Evolutionary conservation across 2,113 vertebrate species (phyloP).

Genomic region (Callipepla californica): DNA sequence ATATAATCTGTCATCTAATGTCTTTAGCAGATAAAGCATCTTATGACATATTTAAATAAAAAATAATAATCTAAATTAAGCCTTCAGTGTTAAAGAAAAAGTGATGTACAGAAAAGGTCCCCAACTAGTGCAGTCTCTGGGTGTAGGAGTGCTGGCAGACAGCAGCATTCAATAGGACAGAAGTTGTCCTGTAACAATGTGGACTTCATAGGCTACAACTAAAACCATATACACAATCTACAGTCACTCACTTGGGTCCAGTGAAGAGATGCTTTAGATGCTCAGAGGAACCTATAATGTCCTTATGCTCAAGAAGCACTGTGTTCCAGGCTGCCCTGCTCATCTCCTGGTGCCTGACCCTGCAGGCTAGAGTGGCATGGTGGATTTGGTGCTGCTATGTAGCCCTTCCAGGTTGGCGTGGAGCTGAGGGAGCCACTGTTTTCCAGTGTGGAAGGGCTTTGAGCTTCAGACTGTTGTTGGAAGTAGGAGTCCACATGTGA

Average conservation of each 20-base stretch:
- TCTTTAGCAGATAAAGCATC: constrained; percentile 62
- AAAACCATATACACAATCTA: constrained; percentile 33
- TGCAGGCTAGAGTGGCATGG: not conserved
- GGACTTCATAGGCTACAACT: constrained; percentile 26
- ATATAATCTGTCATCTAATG: constrained; percentile 41
- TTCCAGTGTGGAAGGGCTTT: not conserved
- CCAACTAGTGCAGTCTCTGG: constrained; percentile 47
- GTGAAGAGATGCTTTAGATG: not conserved
- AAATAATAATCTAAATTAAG: constrained; percentile 45
- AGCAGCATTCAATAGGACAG: constrained; percentile 12
- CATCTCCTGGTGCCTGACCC: not conserved
- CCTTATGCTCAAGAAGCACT: not conserved
- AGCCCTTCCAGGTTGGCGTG: not conserved
- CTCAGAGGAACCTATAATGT: not conserved
- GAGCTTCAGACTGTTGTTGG: not conserved
- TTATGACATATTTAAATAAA: constrained; percentile 61
- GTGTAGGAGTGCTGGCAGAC: not conserved
- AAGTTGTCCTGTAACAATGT: not conserved
- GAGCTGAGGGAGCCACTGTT: not conserved
- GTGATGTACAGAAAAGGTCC: constrained; percentile 41
- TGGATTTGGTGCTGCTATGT: not conserved
- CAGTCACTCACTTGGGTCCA: constrained; percentile 38
- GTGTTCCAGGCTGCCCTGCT: not conserved
- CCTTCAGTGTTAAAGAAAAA: constrained; percentile 47
- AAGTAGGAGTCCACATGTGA: not conserved